These are phyloP conservation scores for Celastrina argiolus DNA, from an alignment of 2,888 invertebrate genomes.

Conservation along the genomic window DNA sequence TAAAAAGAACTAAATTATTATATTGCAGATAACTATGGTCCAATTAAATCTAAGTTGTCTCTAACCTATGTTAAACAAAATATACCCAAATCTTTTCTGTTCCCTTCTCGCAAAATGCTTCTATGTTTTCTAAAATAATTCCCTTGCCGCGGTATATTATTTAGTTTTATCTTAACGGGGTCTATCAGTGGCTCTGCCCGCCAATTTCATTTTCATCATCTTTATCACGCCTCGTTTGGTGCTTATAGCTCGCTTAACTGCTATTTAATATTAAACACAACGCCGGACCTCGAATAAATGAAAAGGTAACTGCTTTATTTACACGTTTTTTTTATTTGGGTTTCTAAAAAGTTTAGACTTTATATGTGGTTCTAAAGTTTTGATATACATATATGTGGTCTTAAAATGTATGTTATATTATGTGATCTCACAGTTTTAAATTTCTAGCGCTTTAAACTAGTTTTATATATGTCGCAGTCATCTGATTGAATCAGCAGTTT, in stretches of 20 bases:
- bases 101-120: not conserved
- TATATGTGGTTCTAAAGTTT: not conserved
- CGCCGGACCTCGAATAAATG: not conserved
- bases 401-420: too few relatives aligned
- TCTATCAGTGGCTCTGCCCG: not conserved
- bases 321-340: not conserved
- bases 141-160: not conserved
- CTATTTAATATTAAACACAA: not conserved
- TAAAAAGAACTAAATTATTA: too few relatives aligned
- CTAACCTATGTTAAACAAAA: not conserved
- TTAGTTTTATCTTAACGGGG: slow-evolving; percentile 3
- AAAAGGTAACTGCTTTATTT: not conserved
- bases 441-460: too few relatives aligned
- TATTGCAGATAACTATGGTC: too few relatives aligned
- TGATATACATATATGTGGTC: too few relatives aligned
- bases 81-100: not conserved
- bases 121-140: not conserved
- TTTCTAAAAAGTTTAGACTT: not conserved
- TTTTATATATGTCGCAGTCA: too few relatives aligned
- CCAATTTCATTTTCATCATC: slow-evolving; percentile 1
- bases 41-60: too few relatives aligned
- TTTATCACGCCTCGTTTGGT: slow-evolving; percentile 2
- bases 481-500: too few relatives aligned
- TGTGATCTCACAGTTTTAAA: too few relatives aligned
- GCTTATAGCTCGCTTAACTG: not conserved